Evolutionary conservation across 2,113 vertebrate species (phyloP).

Genomic region (Cygnus atratus): DNA sequence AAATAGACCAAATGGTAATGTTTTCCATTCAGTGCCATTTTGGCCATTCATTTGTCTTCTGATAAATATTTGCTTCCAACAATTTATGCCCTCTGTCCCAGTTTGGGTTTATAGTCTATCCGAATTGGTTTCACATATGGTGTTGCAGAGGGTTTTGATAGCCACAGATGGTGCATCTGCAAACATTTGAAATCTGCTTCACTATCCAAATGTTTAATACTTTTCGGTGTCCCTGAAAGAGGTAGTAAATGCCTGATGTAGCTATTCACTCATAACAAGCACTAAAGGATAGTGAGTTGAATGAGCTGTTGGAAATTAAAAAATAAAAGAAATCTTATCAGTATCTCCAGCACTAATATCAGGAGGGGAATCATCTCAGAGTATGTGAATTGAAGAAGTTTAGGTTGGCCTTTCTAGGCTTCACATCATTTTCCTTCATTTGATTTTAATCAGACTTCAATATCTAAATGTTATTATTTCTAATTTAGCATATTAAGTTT

Average conservation of each 20-base stretch:
- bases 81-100: neutral
- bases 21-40: neutral
- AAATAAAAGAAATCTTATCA: neutral
- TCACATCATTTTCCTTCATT: neutral
- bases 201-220: neutral
- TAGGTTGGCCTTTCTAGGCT: neutral
- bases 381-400: neutral
- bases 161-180: conserved; percentile 8
- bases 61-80: conserved; percentile 11
- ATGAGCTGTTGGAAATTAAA: neutral
- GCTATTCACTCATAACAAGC: neutral
- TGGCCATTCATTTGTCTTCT: neutral
- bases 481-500: neutral
- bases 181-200: conserved; percentile 5
- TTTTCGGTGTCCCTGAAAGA: neutral
- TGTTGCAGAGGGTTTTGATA: neutral
- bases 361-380: neutral
- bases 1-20: neutral
- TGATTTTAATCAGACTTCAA: neutral
- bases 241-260: neutral
- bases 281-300: neutral
- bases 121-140: neutral
- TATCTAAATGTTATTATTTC: neutral
- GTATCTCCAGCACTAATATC: neutral
- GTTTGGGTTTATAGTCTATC: neutral